These are phyloP conservation scores for Megastigmus dorsalis DNA, from an alignment of 2,888 invertebrate genomes.

Conservation along the genomic window DNA sequence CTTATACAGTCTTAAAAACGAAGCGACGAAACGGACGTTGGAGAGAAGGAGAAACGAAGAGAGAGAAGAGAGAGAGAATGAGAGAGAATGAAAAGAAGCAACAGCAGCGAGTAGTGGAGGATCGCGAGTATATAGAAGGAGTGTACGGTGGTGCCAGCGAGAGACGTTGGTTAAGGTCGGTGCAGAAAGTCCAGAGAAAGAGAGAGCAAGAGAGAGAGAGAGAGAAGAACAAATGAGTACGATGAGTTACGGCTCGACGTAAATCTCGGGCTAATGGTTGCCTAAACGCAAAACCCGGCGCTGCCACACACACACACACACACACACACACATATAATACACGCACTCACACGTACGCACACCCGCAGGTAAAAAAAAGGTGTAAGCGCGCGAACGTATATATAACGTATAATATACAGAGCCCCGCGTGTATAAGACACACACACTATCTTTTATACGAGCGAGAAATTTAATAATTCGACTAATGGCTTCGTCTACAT, in stretches of 20 bases:
- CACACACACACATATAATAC: slow-evolving; percentile 35
- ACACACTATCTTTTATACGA: slow-evolving; percentile 64
- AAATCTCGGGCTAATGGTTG: slow-evolving; percentile 74
- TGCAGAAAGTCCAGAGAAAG: slow-evolving; percentile 57
- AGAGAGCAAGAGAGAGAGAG: slow-evolving; percentile 60
- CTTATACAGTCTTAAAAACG: too few species aligned
- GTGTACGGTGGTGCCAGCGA: slow-evolving; percentile 48
- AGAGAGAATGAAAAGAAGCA: slow-evolving; percentile 12
- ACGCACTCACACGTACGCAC: slow-evolving; percentile 46
- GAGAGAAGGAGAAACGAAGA: neutral
- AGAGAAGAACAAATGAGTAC: slow-evolving; percentile 72
- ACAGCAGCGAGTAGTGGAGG: too few species aligned
- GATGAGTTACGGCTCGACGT: slow-evolving; percentile 74
- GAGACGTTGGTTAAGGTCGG: slow-evolving; percentile 54
- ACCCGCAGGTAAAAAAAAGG: too few species aligned
- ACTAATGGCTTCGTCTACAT: slow-evolving; percentile 72
- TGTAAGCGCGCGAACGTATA: neutral
- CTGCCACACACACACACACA: slow-evolving; percentile 47
- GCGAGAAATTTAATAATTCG: slow-evolving; percentile 74
- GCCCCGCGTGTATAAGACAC: too few species aligned
- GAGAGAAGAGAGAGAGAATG: neutral
- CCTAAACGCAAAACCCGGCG: slow-evolving; percentile 71
- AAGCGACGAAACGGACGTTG: too few species aligned
- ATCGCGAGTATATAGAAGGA: slow-evolving; percentile 49
- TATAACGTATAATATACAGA: too few species aligned